phyloP scores from a whole-genome alignment of 2,888 invertebrate species.

The Torymus tubicola region DNA sequence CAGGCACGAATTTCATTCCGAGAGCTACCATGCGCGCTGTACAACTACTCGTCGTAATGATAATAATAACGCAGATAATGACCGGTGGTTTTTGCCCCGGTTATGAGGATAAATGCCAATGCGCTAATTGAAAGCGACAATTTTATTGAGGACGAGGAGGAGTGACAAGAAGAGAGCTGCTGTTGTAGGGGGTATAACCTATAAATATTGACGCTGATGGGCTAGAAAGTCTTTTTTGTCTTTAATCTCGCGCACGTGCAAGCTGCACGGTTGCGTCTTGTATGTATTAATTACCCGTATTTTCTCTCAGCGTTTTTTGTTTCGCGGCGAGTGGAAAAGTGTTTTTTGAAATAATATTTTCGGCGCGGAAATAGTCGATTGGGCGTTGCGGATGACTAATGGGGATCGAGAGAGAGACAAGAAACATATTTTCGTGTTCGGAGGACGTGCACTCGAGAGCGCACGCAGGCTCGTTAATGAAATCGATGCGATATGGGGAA shows the following conservation, averaged over 20 bases:
- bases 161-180: not conserved
- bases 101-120: constrained; percentile 19
- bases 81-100: not conserved
- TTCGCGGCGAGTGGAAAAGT: not conserved
- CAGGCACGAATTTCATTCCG: not conserved
- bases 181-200: too few relatives aligned
- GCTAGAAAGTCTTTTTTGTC: constrained; percentile 10
- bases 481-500: not conserved
- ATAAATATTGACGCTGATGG: too few relatives aligned
- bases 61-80: too few relatives aligned
- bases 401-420: too few relatives aligned
- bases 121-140: constrained; percentile 44
- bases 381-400: not conserved
- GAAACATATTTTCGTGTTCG: not conserved
- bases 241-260: constrained; percentile 39
- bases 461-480: constrained; percentile 1
- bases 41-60: too few relatives aligned
- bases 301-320: not conserved
- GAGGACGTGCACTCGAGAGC: not conserved
- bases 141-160: not conserved
- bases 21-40: not conserved
- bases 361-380: not conserved
- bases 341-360: constrained; percentile 30
- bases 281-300: constrained; percentile 37
- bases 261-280: too few relatives aligned